Percentiles rank a stretch among this genome's conserved stretches.
Conservation (phyloP, 2,113 vertebrate genomes). For the Rhizomys pruinosus region DNA sequence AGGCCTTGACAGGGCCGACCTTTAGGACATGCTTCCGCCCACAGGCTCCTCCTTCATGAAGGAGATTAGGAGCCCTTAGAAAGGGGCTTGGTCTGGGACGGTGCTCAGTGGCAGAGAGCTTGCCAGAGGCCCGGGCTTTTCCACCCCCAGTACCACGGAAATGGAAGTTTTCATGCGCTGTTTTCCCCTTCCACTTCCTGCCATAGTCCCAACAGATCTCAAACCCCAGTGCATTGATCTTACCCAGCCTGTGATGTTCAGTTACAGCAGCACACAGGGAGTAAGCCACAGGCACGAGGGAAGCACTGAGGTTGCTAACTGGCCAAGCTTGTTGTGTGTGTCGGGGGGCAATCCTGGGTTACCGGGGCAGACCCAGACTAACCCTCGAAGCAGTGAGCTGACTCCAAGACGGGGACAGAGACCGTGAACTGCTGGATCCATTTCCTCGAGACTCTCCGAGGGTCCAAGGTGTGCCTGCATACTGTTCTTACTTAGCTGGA, state of each 20-base stretch:
- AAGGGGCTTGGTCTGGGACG: too few species aligned
- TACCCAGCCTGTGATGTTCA: too few species aligned
- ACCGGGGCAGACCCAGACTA: rapidly evolving
- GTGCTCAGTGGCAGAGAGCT: too few species aligned
- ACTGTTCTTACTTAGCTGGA: neutral
- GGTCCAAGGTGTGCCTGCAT: rapidly evolving
- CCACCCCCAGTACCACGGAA: neutral
- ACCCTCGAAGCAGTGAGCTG: too few species aligned
- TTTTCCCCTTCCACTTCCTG: too few species aligned
- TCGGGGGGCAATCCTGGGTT: rapidly evolving
- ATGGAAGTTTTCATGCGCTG: neutral
- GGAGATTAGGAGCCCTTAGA: neutral
- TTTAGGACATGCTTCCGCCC: neutral
- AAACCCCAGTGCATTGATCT: neutral
- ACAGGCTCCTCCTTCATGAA: neutral
- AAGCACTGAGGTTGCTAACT: neutral
- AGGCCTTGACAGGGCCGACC: neutral
- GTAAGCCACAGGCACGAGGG: neutral
- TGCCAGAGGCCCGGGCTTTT: neutral
- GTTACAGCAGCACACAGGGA: neutral
- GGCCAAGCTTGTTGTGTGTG: rapidly evolving
- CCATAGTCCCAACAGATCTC: rapidly evolving
- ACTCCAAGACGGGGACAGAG: rapidly evolving
- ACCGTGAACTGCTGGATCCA: rapidly evolving
- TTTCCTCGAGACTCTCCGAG: neutral